Percentiles rank a stretch among this genome's conserved stretches.
These are phyloP conservation scores for Drosophila subpulchrella DNA, from an alignment of 1,140 invertebrate species.

Conservation along the genomic window DNA sequence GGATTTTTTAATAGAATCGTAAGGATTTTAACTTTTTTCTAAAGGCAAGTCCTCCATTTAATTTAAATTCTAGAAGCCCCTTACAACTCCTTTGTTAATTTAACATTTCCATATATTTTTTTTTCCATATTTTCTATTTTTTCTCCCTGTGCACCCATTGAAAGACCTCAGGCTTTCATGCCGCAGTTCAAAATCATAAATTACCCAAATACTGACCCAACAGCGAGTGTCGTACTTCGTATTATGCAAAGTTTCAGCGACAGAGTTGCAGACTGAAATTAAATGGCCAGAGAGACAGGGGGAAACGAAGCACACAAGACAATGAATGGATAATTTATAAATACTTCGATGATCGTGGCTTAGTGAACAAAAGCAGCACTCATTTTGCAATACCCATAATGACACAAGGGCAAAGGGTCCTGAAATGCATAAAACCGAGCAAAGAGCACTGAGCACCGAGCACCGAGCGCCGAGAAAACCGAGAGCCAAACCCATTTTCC, in stretches of 20 bases:
- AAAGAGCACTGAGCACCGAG: constrained; percentile 1
- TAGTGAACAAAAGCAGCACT: constrained; percentile 30
- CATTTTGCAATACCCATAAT: constrained; percentile 26
- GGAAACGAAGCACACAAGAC: constrained; percentile 4
- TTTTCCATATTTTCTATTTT: not conserved
- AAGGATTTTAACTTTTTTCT: too few relatives aligned
- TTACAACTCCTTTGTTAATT: too few relatives aligned
- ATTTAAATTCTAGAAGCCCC: too few relatives aligned
- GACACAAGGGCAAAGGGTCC: not conserved
- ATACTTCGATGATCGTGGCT: constrained; percentile 20
- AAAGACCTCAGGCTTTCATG: not conserved
- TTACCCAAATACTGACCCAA: constrained; percentile 64
- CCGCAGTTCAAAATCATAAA: constrained; percentile 58
- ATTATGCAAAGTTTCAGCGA: constrained; percentile 31
- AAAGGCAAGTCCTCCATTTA: too few relatives aligned
- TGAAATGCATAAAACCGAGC: constrained; percentile 19
- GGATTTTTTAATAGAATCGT: too few relatives aligned
- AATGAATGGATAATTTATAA: constrained; percentile 45
- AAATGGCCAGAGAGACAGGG: constrained; percentile 2
- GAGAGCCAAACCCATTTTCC: constrained; percentile 23
- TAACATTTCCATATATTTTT: too few relatives aligned
- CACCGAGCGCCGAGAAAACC: constrained; percentile 6
- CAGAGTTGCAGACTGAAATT: constrained; percentile 5
- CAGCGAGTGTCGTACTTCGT: constrained; percentile 6
- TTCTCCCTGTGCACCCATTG: not conserved